Percentiles rank a stretch among this genome's conserved stretches.
Conservation (phyloP, 2,113 vertebrate genomes). For the Festucalex cinctus region DNA sequence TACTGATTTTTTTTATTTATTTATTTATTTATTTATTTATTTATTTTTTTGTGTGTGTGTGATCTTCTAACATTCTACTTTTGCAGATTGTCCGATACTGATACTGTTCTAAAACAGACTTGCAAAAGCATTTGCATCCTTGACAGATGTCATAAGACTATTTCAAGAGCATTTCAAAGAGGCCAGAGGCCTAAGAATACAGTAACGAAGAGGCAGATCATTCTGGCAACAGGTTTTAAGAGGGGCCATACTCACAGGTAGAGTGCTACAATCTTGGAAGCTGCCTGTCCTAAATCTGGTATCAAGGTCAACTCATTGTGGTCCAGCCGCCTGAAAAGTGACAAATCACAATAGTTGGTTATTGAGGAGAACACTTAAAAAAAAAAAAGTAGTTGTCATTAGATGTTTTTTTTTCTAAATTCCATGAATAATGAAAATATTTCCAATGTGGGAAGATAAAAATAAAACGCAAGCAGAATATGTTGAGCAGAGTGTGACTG, state of each 20-base stretch:
- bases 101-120: conserved; percentile 9
- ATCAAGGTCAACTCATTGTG: conserved; percentile 87
- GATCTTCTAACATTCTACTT: conserved; percentile 8
- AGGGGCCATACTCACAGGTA: conserved; percentile 82
- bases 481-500: conserved; percentile 55
- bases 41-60: too few species aligned
- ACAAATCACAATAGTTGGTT: conserved; percentile 19
- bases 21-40: too few species aligned
- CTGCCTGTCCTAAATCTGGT: conserved; percentile 79
- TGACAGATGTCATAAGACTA: conserved; percentile 33
- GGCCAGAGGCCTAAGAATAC: conserved; percentile 40
- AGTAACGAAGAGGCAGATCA: conserved; percentile 21
- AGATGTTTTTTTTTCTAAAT: background rate
- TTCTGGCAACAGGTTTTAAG: conserved; percentile 20
- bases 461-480: conserved; percentile 61
- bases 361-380: conserved; percentile 18
- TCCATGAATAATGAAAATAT: conserved; percentile 35
- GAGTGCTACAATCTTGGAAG: conserved; percentile 74
- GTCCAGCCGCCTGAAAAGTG: conserved; percentile 81
- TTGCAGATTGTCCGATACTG: background rate
- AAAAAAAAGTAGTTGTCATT: background rate
- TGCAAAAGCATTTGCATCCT: conserved; percentile 16
- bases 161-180: conserved; percentile 50
- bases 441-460: conserved; percentile 43
- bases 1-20: conserved; percentile 6